phyloP scores from a whole-genome alignment of 2,888 invertebrate species.

The Sarcophaga variegata region DNA sequence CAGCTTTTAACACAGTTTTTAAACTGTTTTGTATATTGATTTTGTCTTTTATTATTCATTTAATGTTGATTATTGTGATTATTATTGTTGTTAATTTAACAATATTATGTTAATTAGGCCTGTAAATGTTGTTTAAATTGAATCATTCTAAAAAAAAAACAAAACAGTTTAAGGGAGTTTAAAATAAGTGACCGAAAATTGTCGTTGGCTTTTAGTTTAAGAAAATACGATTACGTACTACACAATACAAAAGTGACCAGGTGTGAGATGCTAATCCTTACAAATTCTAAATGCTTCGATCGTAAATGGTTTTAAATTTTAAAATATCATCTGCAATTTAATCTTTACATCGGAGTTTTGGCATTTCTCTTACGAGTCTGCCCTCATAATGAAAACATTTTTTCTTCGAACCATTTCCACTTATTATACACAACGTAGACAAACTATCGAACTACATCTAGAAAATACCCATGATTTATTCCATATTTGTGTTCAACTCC shows the following conservation, averaged over 20 bases:
- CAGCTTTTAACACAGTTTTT: background rate
- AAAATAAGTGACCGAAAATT: slow-evolving; percentile 49
- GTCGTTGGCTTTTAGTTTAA: slow-evolving; percentile 20
- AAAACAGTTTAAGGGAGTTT: slow-evolving; percentile 66
- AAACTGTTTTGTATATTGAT: slow-evolving; percentile 30
- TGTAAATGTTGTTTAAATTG: slow-evolving; percentile 57
- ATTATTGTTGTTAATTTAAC: slow-evolving; percentile 58
- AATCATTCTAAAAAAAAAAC: slow-evolving; percentile 53
- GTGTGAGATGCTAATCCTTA: too few relatives aligned
- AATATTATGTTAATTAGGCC: slow-evolving; percentile 65
- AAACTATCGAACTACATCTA: too few relatives aligned
- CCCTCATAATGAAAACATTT: too few relatives aligned
- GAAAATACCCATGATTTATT: too few relatives aligned
- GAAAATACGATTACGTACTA: background rate
- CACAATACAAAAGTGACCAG: slow-evolving; percentile 16
- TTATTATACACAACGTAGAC: too few relatives aligned
- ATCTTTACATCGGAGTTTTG: too few relatives aligned
- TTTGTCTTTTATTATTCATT: slow-evolving; percentile 33
- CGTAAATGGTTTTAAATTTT: too few relatives aligned
- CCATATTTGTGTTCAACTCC: too few relatives aligned
- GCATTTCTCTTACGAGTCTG: too few relatives aligned
- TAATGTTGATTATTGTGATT: slow-evolving; percentile 51
- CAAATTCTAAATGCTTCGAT: too few relatives aligned
- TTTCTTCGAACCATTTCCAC: too few relatives aligned
- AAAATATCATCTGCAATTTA: too few relatives aligned